Evolutionary conservation across 2,113 vertebrate genomes (phyloP).

Genomic region (Ia io): DNA sequence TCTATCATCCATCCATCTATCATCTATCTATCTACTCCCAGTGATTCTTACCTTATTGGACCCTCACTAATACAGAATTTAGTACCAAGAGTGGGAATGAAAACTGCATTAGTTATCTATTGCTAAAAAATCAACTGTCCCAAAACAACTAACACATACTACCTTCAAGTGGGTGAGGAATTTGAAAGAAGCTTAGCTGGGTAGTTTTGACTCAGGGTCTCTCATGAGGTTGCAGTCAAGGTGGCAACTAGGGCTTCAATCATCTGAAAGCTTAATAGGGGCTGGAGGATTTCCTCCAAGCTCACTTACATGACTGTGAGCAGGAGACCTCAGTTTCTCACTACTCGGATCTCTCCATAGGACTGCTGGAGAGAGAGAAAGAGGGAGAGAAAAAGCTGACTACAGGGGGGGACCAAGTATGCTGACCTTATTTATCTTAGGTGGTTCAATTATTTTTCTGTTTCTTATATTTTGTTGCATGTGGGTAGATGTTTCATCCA

Average conservation of each 20-base stretch:
- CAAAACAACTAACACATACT: neutral
- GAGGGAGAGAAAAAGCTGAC: neutral
- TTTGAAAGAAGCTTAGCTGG: neutral
- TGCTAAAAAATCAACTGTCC: neutral
- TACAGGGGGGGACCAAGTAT: neutral
- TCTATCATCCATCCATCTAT: neutral
- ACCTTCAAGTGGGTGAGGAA: neutral
- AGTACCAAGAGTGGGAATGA: neutral
- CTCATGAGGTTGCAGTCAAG: neutral
- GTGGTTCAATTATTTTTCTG: neutral
- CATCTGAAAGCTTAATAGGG: neutral
- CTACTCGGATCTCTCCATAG: accelerated
- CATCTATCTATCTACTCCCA: neutral
- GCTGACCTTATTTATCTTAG: neutral
- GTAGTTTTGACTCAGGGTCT: neutral
- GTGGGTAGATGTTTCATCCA: neutral
- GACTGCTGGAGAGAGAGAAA: neutral
- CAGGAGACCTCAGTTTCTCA: neutral
- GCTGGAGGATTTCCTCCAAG: neutral
- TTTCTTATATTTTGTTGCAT: neutral
- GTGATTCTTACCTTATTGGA: neutral
- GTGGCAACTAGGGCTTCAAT: neutral
- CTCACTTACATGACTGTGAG: neutral
- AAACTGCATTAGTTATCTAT: neutral
- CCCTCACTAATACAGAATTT: neutral